Evolutionary conservation across 2,888 invertebrate species (phyloP).

Genomic region (Slavum lentiscoides): DNA sequence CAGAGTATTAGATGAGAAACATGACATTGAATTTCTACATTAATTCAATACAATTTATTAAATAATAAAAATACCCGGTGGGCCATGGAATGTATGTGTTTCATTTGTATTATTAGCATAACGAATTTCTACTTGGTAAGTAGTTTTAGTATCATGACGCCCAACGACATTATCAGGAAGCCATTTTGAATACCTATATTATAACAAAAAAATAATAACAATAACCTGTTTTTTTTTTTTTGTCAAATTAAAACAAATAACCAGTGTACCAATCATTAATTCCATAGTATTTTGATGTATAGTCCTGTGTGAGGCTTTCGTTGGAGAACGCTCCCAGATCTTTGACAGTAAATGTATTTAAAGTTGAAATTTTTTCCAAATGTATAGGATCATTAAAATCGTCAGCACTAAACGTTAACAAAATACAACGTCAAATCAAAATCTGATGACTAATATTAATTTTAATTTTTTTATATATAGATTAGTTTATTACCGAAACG

Average conservation of each 20-base stretch:
- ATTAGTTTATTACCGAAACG: constrained; percentile 66
- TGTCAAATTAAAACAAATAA: constrained; percentile 24
- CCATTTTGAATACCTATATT: constrained; percentile 76
- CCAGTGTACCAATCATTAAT: constrained; percentile 82
- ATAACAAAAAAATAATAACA: constrained; percentile 8
- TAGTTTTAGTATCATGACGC: constrained; percentile 87
- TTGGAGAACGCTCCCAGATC: constrained; percentile 85
- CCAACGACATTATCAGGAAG: constrained; percentile 80
- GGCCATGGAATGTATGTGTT: constrained; percentile 94
- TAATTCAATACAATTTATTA: constrained; percentile 38
- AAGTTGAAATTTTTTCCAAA: constrained; percentile 88
- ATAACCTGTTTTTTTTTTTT: constrained; percentile 10
- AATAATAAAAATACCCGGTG: constrained; percentile 65
- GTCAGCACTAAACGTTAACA: constrained; percentile 68
- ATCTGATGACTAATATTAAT: not conserved
- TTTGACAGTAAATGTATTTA: constrained; percentile 85
- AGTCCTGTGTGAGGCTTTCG: constrained; percentile 80
- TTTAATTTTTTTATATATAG: not conserved
- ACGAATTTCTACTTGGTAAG: constrained; percentile 90
- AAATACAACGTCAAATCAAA: not conserved
- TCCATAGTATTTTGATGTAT: constrained; percentile 85
- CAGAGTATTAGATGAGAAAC: not conserved
- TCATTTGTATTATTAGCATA: constrained; percentile 94
- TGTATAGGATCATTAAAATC: constrained; percentile 97
- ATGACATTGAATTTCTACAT: constrained; percentile 15